Evolutionary conservation across 2,113 vertebrate species (phyloP).

Genomic region (Hemiscyllium ocellatum): DNA sequence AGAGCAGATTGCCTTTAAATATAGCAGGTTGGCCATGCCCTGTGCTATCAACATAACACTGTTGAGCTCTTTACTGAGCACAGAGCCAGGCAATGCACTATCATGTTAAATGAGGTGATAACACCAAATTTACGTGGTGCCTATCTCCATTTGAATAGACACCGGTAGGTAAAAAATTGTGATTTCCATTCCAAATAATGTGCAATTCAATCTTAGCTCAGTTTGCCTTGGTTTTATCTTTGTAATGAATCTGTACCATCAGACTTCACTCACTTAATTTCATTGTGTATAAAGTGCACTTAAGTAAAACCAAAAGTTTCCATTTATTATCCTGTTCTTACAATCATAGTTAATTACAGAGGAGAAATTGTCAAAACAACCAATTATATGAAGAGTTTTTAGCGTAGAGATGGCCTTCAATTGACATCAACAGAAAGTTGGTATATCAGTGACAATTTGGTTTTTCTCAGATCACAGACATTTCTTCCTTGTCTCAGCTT

Average conservation of each 20-base stretch:
- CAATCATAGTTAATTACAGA: background rate
- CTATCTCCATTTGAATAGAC: background rate
- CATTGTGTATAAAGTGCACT: background rate
- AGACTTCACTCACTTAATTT: background rate
- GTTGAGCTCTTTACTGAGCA: background rate
- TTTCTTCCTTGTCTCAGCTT: background rate
- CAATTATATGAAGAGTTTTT: background rate
- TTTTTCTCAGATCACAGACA: background rate
- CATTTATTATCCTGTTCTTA: background rate
- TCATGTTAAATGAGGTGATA: background rate
- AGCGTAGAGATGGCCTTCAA: background rate
- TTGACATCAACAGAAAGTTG: constrained; percentile 10
- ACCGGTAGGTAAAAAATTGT: background rate
- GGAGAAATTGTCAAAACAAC: background rate
- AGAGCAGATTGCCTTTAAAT: background rate
- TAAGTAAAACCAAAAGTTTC: background rate
- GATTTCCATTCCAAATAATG: background rate
- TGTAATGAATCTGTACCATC: background rate
- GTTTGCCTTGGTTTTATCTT: background rate
- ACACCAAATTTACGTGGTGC: background rate
- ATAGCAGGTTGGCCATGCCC: background rate
- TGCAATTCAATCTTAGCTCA: background rate
- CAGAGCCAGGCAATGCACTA: background rate
- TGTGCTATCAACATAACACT: background rate
- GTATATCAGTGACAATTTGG: background rate